Percentiles rank a stretch among this genome's conserved stretches.
Evolutionary conservation across 1,140 invertebrate genomes (phyloP).

Genomic region (Harlomillsia oculata): DNA sequence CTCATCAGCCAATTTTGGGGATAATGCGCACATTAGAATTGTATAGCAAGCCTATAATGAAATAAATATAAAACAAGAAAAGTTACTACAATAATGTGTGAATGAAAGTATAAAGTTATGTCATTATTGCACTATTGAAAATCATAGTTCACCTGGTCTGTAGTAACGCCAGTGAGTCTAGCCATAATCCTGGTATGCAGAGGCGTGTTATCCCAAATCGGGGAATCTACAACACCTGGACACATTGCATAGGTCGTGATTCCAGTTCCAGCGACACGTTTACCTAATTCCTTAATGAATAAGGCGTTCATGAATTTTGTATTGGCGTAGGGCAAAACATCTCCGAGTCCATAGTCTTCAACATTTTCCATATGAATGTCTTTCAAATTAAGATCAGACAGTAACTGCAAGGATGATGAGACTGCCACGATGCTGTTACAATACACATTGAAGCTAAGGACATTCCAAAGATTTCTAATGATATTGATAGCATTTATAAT

Average conservation of each 20-base stretch:
- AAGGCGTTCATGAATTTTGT: conserved; percentile 41
- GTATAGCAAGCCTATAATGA: conserved; percentile 40
- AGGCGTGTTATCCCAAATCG: too few species aligned
- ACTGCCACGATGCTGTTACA: neutral
- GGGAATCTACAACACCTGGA: conserved; percentile 40
- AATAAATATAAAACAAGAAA: neutral
- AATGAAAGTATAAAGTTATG: too few species aligned
- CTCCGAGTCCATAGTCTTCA: conserved; percentile 33
- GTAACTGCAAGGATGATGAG: conserved; percentile 11
- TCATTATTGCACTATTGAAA: too few species aligned
- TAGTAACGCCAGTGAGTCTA: too few species aligned
- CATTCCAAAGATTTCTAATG: too few species aligned
- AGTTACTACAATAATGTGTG: too few species aligned
- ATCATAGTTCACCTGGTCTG: too few species aligned
- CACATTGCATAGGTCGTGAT: conserved; percentile 23
- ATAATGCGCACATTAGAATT: conserved; percentile 40
- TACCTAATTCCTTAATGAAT: conserved; percentile 38
- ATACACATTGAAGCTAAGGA: too few species aligned
- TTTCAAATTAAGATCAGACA: conserved; percentile 38
- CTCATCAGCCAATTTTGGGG: conserved; percentile 38
- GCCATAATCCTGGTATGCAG: too few species aligned
- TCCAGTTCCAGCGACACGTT: conserved; percentile 36
- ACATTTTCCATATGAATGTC: conserved; percentile 39
- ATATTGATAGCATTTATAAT: neutral
- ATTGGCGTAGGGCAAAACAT: conserved; percentile 41